Percentiles rank a stretch among this genome's conserved stretches.
Conservation (phyloP, 1,140 invertebrate species). For the Sinonovacula constricta region DNA sequence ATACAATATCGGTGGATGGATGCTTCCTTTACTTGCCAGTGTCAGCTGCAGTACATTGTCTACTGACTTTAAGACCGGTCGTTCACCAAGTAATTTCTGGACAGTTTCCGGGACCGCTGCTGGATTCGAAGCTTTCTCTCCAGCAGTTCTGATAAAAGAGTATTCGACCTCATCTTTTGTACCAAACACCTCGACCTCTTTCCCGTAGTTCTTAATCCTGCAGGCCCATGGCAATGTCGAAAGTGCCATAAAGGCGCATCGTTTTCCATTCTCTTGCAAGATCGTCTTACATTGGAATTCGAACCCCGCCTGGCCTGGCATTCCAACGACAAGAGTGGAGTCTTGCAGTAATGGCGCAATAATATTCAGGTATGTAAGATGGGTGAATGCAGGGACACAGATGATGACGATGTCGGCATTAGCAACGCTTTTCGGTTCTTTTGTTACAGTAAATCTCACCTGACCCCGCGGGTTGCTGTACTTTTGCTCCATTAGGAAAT, state of each 20-base stretch:
- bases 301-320: slow-evolving; percentile 58
- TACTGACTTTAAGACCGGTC: slow-evolving; percentile 41
- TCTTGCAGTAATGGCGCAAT: slow-evolving; percentile 51
- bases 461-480: neutral
- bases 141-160: slow-evolving; percentile 32
- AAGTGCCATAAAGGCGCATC: slow-evolving; percentile 55
- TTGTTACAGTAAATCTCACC: slow-evolving; percentile 51
- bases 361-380: slow-evolving; percentile 54
- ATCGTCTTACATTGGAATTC: slow-evolving; percentile 59
- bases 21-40: slow-evolving; percentile 57
- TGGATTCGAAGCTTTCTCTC: slow-evolving; percentile 4
- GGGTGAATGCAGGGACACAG: slow-evolving; percentile 57
- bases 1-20: slow-evolving; percentile 66
- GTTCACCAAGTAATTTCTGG: slow-evolving; percentile 51
- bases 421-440: slow-evolving; percentile 39
- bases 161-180: slow-evolving; percentile 45
- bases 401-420: slow-evolving; percentile 55
- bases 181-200: slow-evolving; percentile 45
- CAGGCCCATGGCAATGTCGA: slow-evolving; percentile 64
- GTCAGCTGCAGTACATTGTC: slow-evolving; percentile 59
- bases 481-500: slow-evolving; percentile 25
- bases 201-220: slow-evolving; percentile 64
- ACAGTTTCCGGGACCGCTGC: slow-evolving; percentile 41
- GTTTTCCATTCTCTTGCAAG: slow-evolving; percentile 27
- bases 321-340: slow-evolving; percentile 7